These are phyloP conservation scores for Cylloceria caligata DNA, from an alignment of 2,888 invertebrate species.

Conservation along the genomic window DNA sequence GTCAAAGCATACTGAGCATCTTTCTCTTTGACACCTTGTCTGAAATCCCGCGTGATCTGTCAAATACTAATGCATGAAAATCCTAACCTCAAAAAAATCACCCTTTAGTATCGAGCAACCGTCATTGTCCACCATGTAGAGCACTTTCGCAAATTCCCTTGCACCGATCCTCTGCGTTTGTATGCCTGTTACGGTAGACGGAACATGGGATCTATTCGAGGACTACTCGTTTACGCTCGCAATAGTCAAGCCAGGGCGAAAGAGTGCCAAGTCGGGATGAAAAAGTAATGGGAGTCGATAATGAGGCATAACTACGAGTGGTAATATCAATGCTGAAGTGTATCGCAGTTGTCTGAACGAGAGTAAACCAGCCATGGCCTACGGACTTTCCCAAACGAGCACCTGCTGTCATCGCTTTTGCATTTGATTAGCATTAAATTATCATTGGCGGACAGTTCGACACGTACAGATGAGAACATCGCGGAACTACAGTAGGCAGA, in stretches of 20 bases:
- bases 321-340: conserved; percentile 35
- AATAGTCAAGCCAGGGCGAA: conserved; percentile 30
- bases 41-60: too few species aligned
- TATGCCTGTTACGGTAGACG: conserved; percentile 15
- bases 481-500: conserved; percentile 12
- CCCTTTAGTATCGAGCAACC: too few species aligned
- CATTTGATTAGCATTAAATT: conserved; percentile 78
- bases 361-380: conserved; percentile 14
- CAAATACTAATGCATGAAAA: too few species aligned
- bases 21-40: too few species aligned
- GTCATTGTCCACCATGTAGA: conserved; percentile 11
- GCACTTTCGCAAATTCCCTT: conserved; percentile 40
- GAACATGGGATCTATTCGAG: conserved; percentile 7
- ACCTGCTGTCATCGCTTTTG: conserved; percentile 73
- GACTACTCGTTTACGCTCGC: conserved; percentile 19
- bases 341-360: conserved; percentile 1
- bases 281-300: conserved; percentile 34
- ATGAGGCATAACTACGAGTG: conserved; percentile 35
- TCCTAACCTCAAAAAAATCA: too few species aligned
- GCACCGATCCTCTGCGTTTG: conserved; percentile 9
- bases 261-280: conserved; percentile 17
- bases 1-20: too few species aligned
- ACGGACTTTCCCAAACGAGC: conserved; percentile 32
- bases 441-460: conserved; percentile 62
- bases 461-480: conserved; percentile 21